These are phyloP conservation scores for Drosophila multiciliata DNA, from an alignment of 2,888 invertebrate genomes.

Conservation along the genomic window DNA sequence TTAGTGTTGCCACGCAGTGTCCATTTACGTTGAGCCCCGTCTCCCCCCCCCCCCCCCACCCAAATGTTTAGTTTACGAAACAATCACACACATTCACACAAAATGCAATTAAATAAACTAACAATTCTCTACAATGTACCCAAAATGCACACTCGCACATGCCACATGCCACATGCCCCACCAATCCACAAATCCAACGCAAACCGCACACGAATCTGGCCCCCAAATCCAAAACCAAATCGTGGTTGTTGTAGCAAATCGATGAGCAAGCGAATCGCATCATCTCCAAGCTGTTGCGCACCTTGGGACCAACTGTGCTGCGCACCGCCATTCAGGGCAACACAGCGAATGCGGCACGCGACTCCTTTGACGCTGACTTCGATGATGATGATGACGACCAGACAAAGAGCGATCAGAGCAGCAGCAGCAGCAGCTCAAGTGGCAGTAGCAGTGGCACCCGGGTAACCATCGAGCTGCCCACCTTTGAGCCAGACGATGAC, in stretches of 20 bases:
- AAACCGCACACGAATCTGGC: conserved; percentile 36
- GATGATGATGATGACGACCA: conserved; percentile 85
- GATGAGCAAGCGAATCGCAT: conserved; percentile 84
- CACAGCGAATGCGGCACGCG: conserved; percentile 82
- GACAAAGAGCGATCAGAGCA: conserved; percentile 39
- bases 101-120: conserved; percentile 32
- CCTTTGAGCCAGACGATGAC: conserved; percentile 89
- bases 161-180: conserved; percentile 10
- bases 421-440: conserved; percentile 33
- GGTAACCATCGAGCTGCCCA: conserved; percentile 88
- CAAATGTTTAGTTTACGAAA: conserved; percentile 10
- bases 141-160: conserved; percentile 17
- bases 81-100: not conserved
- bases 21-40: not conserved
- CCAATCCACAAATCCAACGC: conserved; percentile 9
- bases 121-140: conserved; percentile 44
- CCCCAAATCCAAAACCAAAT: conserved; percentile 13
- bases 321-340: conserved; percentile 85
- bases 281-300: conserved; percentile 87
- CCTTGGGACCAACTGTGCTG: conserved; percentile 90
- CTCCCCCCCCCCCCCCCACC: no score
- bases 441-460: conserved; percentile 83
- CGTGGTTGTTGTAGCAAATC: conserved; percentile 84
- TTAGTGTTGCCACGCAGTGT: not conserved
- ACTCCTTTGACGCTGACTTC: conserved; percentile 86